Base-by-base conservation (phyloP, 2,113 vertebrate species). In the Onychostoma macrolepis region DNA sequence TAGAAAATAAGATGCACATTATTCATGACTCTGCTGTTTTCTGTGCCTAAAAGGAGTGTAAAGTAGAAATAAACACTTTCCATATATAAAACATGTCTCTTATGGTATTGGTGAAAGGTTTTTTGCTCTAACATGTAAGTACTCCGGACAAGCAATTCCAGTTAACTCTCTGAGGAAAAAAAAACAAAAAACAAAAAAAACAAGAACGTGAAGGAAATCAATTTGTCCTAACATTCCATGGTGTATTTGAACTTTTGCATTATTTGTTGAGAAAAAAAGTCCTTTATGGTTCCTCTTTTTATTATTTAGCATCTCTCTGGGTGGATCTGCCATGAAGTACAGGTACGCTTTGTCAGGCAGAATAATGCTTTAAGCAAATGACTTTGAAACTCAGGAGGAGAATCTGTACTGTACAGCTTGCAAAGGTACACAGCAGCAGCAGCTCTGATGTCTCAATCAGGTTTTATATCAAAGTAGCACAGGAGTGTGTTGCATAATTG, bases 131-230 rank as follows among this genome's bases (percentile, higher is more conserved):
- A 87, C 41, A n/a, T 82, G 67, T 82, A 85, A 79, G 79, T 77
- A 67, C 30, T 72, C 82, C n/a, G 53, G 63, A 90, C 78, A 87
- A 86, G 77, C 72, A 77, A 85, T 90, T 85, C n/a, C 33, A 84
- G 79, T 30, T 56, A 48, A 53, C 36, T 61, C 76, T 6, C 8
- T 82, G 69, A 84, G 21, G 21, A 1, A 24, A 58, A 38, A 43
- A 85, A n/a, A n/a, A n/a, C n/a, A n/a, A n/a, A n/a, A n/a, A n/a
- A n/a, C n/a, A n/a, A n/a, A n/a, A n/a, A 53, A 76, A 21, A 12
- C 17, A 67, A 80, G 53, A 50, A 83, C 53, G 19, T n/a, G 36
- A 56, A 80, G 50, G 12, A 63, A 87, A 86, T 80, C 43, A 50
- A 80, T 87, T 85, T 65, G 72, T 30, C 45, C 30, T 41, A 28